Percentiles rank a stretch among this genome's conserved stretches.
These are phyloP conservation scores for Drosophila vallismaia DNA, from an alignment of 2,888 invertebrate genomes.

Conservation along the genomic window DNA sequence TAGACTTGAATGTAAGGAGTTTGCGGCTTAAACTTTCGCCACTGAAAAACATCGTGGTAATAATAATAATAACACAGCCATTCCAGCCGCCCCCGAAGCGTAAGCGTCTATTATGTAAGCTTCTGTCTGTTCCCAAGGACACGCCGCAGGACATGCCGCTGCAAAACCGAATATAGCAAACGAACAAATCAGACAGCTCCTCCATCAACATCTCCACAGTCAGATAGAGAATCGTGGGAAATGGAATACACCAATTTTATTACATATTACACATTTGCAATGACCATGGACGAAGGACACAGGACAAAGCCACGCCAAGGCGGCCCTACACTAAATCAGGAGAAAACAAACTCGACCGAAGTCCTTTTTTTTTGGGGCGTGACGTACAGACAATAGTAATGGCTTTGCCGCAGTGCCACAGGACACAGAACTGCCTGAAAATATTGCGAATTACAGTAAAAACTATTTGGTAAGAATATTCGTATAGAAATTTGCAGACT, in stretches of 20 bases:
- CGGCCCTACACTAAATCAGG: conserved; percentile 59
- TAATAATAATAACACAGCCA: conserved; percentile 46
- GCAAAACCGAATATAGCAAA: conserved; percentile 47
- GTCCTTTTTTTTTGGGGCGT: conserved; percentile 48
- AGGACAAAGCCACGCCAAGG: conserved; percentile 44
- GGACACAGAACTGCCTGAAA: conserved; percentile 10
- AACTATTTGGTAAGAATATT: not conserved
- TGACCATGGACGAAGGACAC: conserved; percentile 63
- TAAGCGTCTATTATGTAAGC: conserved; percentile 59
- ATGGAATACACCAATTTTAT: conserved; percentile 53
- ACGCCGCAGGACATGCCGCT: conserved; percentile 29
- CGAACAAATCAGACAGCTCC: conserved; percentile 43
- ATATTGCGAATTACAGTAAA: conserved; percentile 23
- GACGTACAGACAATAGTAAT: conserved; percentile 59
- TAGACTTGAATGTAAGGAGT: conserved; percentile 45
- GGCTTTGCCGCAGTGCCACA: conserved; percentile 37
- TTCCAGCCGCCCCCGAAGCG: conserved; percentile 1
- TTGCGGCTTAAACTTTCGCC: conserved; percentile 47
- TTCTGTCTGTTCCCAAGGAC: conserved; percentile 49
- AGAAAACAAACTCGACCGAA: conserved; percentile 14
- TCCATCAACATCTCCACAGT: conserved; percentile 25
- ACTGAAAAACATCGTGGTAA: conserved; percentile 39
- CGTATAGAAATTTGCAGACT: too few relatives aligned
- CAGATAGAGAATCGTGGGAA: conserved; percentile 33
- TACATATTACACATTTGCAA: conserved; percentile 49